Evolutionary conservation across 2,888 invertebrate species (phyloP), one percentile per base, ranked within the genome.

Genomic region (Cephus pulcher): DNA sequence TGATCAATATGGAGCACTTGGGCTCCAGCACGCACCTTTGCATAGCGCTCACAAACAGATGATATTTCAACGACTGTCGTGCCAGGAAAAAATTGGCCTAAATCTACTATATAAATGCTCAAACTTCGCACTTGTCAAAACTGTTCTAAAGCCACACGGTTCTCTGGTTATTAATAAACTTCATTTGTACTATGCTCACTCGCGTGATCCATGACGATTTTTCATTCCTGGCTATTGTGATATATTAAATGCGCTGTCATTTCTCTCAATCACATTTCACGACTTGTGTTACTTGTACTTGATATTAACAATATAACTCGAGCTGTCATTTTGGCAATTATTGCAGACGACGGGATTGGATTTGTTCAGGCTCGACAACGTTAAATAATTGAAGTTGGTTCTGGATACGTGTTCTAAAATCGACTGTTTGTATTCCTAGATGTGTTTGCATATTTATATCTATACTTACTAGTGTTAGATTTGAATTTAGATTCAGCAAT

Each of bases 241-340:
- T 56, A 56, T 23, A 56, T 56, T 56, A 56, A 56, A 56, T 9
- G 56, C 9, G 23, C 56, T 56, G 1, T 56, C 56, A 56, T 56
- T 56, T 56, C 23, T 56, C 56, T 56, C 1, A 56, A 23, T 9
- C 9, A 56, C 56, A 56, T 56, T 56, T 56, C 9, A 56, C 56
- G 23, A 56, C 56, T 56, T 56, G 56, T 56, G 23, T 56, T 56
- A 23, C 23, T 23, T 56, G 56, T 23, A 56, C 23, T 56, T 23
- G 1, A 9, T 56, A 56, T 23, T 23, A 23, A 23, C 23, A 56
- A 56, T 56, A 56, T 56, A 56, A 56, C 56, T 56, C 56, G 82
- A 84, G 80, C 84, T 84, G 84, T 84, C 84, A 84, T 79, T 82
- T 81, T 78, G 80, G 76, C 78, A 78, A 80, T 81, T 80, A 80